phyloP scores from a whole-genome alignment of 2,113 vertebrate species.

The Austrofundulus limnaeus region DNA sequence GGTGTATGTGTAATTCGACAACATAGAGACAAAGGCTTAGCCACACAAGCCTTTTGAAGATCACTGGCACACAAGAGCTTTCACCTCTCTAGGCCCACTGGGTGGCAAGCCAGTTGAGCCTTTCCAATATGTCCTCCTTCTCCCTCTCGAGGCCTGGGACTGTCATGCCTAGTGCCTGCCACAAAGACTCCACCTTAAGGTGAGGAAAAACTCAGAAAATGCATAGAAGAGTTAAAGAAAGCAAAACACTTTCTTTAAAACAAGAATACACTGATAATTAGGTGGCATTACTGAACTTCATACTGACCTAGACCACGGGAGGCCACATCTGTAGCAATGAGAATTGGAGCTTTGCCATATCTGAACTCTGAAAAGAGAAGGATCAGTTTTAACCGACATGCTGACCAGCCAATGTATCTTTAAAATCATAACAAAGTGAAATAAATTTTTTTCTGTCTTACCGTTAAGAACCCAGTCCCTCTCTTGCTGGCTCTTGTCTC shows the following conservation, averaged over 20 bases:
- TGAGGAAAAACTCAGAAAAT: conserved; percentile 99
- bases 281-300: conserved; percentile 63
- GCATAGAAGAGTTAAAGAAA: conserved; percentile 99
- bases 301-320: conserved; percentile 99
- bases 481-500: conserved; percentile 98
- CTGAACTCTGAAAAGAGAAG: conserved; percentile 88
- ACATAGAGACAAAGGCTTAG: conserved; percentile 82
- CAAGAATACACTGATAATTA: conserved; percentile 79
- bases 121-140: conserved; percentile 98
- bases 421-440: neutral
- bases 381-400: neutral
- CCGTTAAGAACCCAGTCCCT: conserved; percentile 99
- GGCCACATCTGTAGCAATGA: conserved; percentile 98
- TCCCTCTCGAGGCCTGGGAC: conserved; percentile 98
- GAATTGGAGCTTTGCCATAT: conserved; percentile 98
- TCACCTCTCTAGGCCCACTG: conserved; percentile 99
- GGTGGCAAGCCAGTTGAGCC: conserved; percentile 98
- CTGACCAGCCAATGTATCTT: neutral
- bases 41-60: conserved; percentile 97
- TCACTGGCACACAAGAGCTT: conserved; percentile 98
- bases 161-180: conserved; percentile 99
- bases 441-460: conserved; percentile 61
- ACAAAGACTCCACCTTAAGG: conserved; percentile 99
- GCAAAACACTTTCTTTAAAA: conserved; percentile 99
- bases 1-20: conserved; percentile 78